Evolutionary conservation across 2,888 invertebrate genomes (phyloP).

Genomic region (Boloria selene): DNA sequence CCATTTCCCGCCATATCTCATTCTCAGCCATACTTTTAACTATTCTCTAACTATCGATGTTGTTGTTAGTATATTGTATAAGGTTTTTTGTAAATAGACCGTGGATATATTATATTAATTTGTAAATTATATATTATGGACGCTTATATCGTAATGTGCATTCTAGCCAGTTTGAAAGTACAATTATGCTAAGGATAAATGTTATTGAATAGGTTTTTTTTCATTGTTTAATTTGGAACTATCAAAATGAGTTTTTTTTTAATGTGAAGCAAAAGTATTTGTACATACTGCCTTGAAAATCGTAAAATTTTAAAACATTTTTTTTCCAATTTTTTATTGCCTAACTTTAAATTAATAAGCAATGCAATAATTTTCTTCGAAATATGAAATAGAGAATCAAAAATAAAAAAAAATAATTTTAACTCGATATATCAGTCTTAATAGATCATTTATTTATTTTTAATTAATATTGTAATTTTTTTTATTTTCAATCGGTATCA

Average conservation of each 20-base stretch:
- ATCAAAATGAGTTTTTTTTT: not conserved
- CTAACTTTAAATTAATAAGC: no score
- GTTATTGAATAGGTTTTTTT: not conserved
- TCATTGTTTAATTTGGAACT: not conserved
- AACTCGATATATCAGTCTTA: not conserved
- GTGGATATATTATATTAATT: constrained; percentile 21
- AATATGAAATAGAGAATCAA: no score
- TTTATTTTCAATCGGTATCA: no score
- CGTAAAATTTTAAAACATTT: no score
- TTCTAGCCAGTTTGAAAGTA: constrained; percentile 32
- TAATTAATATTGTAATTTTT: not conserved
- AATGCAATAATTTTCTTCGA: no score
- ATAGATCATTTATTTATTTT: not conserved
- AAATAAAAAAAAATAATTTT: no score
- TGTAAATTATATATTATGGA: constrained; percentile 27
- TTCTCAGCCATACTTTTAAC: not conserved
- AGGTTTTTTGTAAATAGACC: constrained; percentile 23
- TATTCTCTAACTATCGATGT: constrained; percentile 22
- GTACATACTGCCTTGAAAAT: no score
- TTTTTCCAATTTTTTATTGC: no score
- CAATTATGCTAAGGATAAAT: constrained; percentile 21
- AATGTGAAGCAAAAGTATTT: not conserved
- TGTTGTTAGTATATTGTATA: constrained; percentile 20
- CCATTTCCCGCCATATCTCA: constrained; percentile 15
- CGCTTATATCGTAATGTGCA: constrained; percentile 32